Base-by-base conservation (phyloP, 2,888 invertebrate genomes). In the Drosophila mayaguana region DNA sequence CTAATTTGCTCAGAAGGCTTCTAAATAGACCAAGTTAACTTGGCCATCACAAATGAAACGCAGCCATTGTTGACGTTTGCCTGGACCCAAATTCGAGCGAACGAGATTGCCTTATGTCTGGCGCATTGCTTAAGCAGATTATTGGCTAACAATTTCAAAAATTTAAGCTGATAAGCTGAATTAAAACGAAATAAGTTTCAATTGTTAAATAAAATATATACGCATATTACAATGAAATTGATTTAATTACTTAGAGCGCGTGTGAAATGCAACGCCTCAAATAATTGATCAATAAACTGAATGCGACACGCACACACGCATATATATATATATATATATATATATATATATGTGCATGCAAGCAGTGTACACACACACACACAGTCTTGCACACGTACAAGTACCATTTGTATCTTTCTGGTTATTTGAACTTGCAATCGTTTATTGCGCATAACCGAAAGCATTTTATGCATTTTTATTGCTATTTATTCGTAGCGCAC, bases 381-480 rank as follows among this genome's bases (percentile, higher is more conserved):
- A 51, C 43, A 28, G 1, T 18, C 6, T 9, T 16, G 16, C 18
- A 25, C 38, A 45, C 46, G 28, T 28, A 50, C 53, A 57, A 28
- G 53, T 51, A 56, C 64, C 54, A 40, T 46, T 54, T 71, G 78
- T 67, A 71, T 77, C 70, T 63, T 75, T 75, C 69, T 83, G 72
- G 75, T 78, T 75, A 72, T 88, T 78, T 69, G 71, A 83, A 75
- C 86, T 70, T 40, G 67, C 63, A 75, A 78, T 67, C 80, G 77
- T 51, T 83, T 74, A 71, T 72, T 69, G 71, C 60, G 80, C 86
- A 77, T 86, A 76, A 79, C 86, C 83, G 75, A 83, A 79, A 86
- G 78, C 90, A 90, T 88, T 85, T 88, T 71, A 76, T 87, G 70
- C 77, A 88, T 86, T 87, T 86, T 88, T 83, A 88, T 88, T 90